Conservation (phyloP, 2,113 vertebrate genomes). For the Antigone vipio region DNA sequence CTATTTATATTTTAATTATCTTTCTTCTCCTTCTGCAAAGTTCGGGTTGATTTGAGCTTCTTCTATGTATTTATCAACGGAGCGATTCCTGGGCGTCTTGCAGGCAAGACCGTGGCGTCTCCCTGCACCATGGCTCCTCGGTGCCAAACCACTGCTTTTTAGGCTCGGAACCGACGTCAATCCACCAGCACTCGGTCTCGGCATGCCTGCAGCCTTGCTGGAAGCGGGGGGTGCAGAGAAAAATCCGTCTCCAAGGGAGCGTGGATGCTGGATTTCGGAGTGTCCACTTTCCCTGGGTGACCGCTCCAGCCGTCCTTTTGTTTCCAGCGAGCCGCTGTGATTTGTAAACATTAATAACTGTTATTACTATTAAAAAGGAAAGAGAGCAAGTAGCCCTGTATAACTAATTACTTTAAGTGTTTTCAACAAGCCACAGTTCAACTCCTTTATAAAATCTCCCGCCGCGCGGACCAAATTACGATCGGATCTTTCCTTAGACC, state of each 20-base stretch:
- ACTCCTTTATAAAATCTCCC: slow-evolving; percentile 73
- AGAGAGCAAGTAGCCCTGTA: slow-evolving; percentile 71
- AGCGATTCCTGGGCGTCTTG: not conserved
- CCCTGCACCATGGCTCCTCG: fast-evolving
- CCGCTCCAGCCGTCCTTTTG: not conserved
- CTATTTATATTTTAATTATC: slow-evolving; percentile 79
- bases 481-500: slow-evolving; percentile 74
- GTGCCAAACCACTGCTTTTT: not conserved
- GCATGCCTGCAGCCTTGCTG: not conserved
- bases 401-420: slow-evolving; percentile 80
- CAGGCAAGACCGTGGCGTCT: fast-evolving
- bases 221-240: not conserved
- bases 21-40: slow-evolving; percentile 59
- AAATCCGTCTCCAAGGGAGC: not conserved
- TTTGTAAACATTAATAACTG: slow-evolving; percentile 80
- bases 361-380: slow-evolving; percentile 76
- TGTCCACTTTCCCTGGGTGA: not conserved
- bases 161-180: fast-evolving
- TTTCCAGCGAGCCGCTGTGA: slow-evolving; percentile 56
- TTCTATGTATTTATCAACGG: slow-evolving; percentile 65
- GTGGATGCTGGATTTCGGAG: fast-evolving
- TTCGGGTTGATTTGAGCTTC: slow-evolving; percentile 72
- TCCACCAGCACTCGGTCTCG: fast-evolving
- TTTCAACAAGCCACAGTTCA: slow-evolving; percentile 74
- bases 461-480: slow-evolving; percentile 75